Evolutionary conservation across 2,797 vertebrate species (phyloP).

Genomic region (Babyrousa celebensis): DNA sequence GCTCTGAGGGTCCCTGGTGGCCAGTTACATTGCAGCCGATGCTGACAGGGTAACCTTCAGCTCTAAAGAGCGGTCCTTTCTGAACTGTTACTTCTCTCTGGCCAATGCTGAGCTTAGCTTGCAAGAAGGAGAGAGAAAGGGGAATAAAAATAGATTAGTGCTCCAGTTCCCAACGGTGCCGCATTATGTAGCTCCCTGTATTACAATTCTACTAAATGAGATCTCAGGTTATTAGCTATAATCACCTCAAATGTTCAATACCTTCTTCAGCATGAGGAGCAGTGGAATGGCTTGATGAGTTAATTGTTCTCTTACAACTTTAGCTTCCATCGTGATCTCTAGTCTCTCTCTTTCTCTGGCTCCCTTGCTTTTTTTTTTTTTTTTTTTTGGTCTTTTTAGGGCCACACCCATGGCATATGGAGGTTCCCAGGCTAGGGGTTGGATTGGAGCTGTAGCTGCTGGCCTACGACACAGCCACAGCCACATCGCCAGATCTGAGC

Average conservation of each 20-base stretch:
- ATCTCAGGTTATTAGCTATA: conserved; percentile 62
- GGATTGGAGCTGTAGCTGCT: too few species aligned
- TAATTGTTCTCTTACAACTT: conserved; percentile 57
- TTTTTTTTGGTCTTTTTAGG: too few species aligned
- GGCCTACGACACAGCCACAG: too few species aligned
- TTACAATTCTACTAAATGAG: conserved; percentile 79
- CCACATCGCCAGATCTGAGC: too few species aligned
- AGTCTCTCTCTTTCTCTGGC: background rate
- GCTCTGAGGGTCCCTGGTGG: conserved; percentile 92
- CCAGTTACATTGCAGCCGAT: conserved; percentile 95
- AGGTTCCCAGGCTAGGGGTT: too few species aligned
- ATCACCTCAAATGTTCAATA: conserved; percentile 63
- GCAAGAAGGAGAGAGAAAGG: conserved; percentile 77
- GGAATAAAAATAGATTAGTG: conserved; percentile 82
- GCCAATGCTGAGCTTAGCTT: conserved; percentile 89
- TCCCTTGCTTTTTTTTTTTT: too few species aligned
- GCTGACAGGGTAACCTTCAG: conserved; percentile 94
- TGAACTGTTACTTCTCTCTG: conserved; percentile 94
- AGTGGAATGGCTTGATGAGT: conserved; percentile 2
- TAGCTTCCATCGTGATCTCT: conserved; percentile 33
- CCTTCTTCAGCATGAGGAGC: conserved; percentile 55
- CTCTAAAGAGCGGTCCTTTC: conserved; percentile 93
- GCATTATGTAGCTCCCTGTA: conserved; percentile 39
- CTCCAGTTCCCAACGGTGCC: background rate
- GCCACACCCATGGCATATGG: too few species aligned